Evolutionary conservation across 2,113 vertebrate species (phyloP), one percentile per base, ranked within the genome.

Genomic region (Poicephalus gulielmi): DNA sequence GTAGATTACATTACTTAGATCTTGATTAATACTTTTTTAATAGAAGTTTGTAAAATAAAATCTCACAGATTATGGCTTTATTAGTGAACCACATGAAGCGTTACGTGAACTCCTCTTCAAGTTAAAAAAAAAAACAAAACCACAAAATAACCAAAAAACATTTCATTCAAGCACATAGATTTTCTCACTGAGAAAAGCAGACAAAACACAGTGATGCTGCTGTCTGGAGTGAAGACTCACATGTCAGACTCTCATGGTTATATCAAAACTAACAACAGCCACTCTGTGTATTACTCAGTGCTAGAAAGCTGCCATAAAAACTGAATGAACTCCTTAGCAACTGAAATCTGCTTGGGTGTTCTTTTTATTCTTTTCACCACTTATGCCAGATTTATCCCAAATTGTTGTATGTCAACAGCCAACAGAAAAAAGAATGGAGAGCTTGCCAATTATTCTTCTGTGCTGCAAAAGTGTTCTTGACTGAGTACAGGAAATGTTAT

Each of bases 361-460:
- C 50, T 27, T 95, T 93, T 83, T n/a, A 27, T 76, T 74, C 70
- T 75, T 94, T 95, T 92, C 25, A 73, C 85, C 20, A 75, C 76
- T 90, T 47, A 82, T 67, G 14, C 30, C 35, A 88, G 30, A 83
- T 78, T 90, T 47, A 83, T 67, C 16, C 30, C 35, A 88, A 31
- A 83, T 31, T 68, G n/a, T 50, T 43, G 7, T 53, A 23, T 50
- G 28, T 81, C 75, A 95, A 67, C 17, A 64, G 15, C 27, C n/a
- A 93, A 49, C 14, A 83, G 19, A 66, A 94, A 64, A 43, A 31
- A 83, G 30, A 82, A 89, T 17, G 11, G n/a, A 69, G 41, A 88
- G 47, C 17, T 94, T 82, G 16, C 13, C 52, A 85, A 82, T 82
- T 94, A 46, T 67, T 81, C 31, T 86, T 55, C 80, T 50, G 18